Base-by-base conservation (phyloP, 2,888 invertebrate species). In the Melinaea marsaeus region DNA sequence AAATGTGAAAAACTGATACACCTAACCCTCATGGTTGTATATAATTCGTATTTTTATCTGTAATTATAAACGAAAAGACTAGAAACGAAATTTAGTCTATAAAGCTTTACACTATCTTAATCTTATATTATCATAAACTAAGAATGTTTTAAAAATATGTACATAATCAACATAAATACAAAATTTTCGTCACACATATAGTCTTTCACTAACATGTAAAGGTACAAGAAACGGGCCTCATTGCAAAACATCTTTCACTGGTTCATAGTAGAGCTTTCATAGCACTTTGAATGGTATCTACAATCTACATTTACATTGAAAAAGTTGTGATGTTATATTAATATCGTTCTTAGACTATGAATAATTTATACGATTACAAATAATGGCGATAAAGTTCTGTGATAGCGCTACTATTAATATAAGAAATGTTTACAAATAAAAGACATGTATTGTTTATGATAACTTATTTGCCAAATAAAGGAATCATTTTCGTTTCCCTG, bases 401-500 rank as follows among this genome's bases (percentile, higher is more conserved):
- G 32, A 32, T 51, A 51, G 32, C 51, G 7, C 51, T 51, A 51
- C 51, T 51, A 51, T 32, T 32, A 51, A 48, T 13, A 22, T 51
- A 9, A 32, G 32, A 51, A 2, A 32, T 32, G 51, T 58, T 64
- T 55, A 61, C 58, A 61, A 61, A 64, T 61, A 61, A 56, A 45
- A 68, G 71, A 32, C 11, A n/a, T 11, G 11, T 62, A 75, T 68
- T 59, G 67, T 69, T 69, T 68, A 66, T 63, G 57, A 63, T 60
- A 57, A 61, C 60, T 71, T 68, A 71, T 67, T 64, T 71, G 62
- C 62, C 68, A 68, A 63, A 64, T 61, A 69, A 63, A 66, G 68
- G 64, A 69, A 71, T 72, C 59, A 65, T 61, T 65, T 69, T 65
- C 55, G 32, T 51, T 51, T 51, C 75, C 77, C 77, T 76, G 78